These are phyloP conservation scores for Montipora foliosa DNA, from an alignment of 64 coral and sea anemone genomes.

Conservation along the genomic window DNA sequence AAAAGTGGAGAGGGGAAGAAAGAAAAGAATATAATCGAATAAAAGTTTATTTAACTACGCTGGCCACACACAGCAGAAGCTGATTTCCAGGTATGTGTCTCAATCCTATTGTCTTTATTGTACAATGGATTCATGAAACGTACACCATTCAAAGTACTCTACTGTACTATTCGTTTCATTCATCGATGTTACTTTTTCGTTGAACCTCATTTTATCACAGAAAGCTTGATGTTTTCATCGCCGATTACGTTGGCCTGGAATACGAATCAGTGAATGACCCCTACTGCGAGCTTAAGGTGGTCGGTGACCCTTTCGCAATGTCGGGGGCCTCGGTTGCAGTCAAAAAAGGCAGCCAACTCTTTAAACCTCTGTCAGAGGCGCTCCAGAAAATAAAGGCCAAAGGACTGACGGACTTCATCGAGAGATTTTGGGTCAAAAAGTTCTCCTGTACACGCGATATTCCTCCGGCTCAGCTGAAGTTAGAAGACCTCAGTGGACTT, in stretches of 20 bases:
- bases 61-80: too few species aligned
- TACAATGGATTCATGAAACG: too few species aligned
- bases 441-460: constrained; percentile 53
- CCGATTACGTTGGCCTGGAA: constrained; percentile 76
- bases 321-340: constrained; percentile 82
- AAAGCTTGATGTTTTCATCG: constrained; percentile 77
- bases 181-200: too few species aligned
- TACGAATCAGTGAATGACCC: constrained; percentile 82
- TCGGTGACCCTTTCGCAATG: constrained; percentile 85
- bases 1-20: too few species aligned
- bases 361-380: constrained; percentile 68
- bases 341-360: constrained; percentile 72
- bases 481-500: constrained; percentile 84
- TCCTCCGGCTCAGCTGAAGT: constrained; percentile 75
- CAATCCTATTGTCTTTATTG: too few species aligned
- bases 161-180: too few species aligned
- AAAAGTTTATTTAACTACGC: too few species aligned
- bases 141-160: too few species aligned
- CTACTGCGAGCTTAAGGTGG: constrained; percentile 70
- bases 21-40: too few species aligned
- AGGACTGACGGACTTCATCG: constrained; percentile 86
- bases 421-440: constrained; percentile 78
- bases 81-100: too few species aligned
- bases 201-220: constrained; percentile 31
- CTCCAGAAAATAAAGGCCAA: constrained; percentile 67